phyloP scores from a whole-genome alignment of 2,797 vertebrate species.

The Iguana delicatissima region DNA sequence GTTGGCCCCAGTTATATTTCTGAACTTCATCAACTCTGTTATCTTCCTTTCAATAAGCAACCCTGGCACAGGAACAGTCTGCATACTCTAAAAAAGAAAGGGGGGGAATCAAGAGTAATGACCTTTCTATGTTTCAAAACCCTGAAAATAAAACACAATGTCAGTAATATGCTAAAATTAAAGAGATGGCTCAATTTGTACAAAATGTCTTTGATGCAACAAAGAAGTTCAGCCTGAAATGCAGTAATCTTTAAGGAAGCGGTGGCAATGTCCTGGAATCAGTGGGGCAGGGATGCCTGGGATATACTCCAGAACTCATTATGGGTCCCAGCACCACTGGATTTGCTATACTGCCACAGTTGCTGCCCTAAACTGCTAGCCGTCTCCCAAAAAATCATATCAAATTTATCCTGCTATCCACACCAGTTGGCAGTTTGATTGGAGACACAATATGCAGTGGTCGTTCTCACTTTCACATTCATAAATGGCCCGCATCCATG shows the following conservation, averaged over 20 bases:
- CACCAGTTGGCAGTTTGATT: background rate
- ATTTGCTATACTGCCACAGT: background rate
- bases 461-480: background rate
- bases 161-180: slow-evolving; percentile 30
- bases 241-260: background rate
- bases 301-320: background rate
- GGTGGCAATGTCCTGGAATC: background rate
- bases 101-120: slow-evolving; percentile 2
- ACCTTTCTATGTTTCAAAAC: slow-evolving; percentile 54
- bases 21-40: slow-evolving; percentile 77
- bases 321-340: background rate
- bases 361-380: background rate
- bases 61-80: slow-evolving; percentile 58
- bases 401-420: background rate
- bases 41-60: slow-evolving; percentile 73
- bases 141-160: slow-evolving; percentile 42
- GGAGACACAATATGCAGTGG: background rate
- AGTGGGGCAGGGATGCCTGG: background rate
- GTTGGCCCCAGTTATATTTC: slow-evolving; percentile 77
- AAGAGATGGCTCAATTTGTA: background rate
- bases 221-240: background rate
- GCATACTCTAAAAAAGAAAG: slow-evolving; percentile 18
- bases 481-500: background rate
- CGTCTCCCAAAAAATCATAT: background rate
- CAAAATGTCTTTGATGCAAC: background rate